These are phyloP conservation scores for Phyllotreta cruciferae DNA, from an alignment of 2,888 invertebrate genomes.

Conservation along the genomic window DNA sequence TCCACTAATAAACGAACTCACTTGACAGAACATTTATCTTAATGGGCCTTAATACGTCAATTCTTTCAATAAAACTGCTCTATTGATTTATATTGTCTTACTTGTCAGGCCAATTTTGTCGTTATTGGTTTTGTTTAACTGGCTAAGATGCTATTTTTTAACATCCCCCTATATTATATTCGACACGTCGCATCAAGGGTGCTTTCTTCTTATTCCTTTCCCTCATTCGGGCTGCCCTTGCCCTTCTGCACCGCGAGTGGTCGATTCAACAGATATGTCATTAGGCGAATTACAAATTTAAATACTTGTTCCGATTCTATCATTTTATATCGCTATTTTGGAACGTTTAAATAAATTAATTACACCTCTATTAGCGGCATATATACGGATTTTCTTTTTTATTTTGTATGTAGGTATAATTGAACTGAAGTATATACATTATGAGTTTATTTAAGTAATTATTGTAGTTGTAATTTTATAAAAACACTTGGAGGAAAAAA, in stretches of 20 bases:
- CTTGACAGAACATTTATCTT: constrained; percentile 60
- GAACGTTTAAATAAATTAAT: no score
- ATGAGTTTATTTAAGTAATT: no score
- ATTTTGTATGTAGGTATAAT: no score
- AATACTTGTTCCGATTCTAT: constrained; percentile 7
- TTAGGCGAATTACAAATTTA: constrained; percentile 13
- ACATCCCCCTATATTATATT: constrained; percentile 35
- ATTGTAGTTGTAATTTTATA: no score
- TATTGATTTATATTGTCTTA: constrained; percentile 49
- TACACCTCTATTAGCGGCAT: no score
- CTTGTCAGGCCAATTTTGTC: constrained; percentile 40
- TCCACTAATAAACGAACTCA: constrained; percentile 53
- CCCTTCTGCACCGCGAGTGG: constrained; percentile 19
- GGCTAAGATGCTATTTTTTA: constrained; percentile 36
- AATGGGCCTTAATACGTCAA: constrained; percentile 52
- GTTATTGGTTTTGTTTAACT: constrained; percentile 39
- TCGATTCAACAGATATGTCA: constrained; percentile 21
- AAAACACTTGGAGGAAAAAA: no score
- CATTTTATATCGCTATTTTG: no score
- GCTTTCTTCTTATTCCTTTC: constrained; percentile 23
- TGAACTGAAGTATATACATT: no score
- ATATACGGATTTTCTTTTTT: no score
- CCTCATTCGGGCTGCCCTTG: constrained; percentile 11
- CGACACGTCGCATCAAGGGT: constrained; percentile 34
- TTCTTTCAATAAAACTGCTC: constrained; percentile 51